Base-by-base conservation (phyloP, 1,140 invertebrate species). In the Cryptotermes secundus region DNA sequence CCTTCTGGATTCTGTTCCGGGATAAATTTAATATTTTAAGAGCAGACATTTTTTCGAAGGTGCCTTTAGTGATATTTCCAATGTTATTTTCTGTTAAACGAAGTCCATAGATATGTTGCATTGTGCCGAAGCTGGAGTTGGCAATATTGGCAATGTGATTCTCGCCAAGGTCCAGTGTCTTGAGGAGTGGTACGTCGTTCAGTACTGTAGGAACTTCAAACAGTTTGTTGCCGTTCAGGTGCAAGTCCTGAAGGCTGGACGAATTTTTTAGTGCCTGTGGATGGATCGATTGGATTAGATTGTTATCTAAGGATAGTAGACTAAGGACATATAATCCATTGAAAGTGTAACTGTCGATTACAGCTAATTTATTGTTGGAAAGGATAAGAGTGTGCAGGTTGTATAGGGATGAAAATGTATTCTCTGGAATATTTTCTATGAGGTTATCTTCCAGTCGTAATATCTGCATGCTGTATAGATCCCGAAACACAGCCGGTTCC, bases 11-110 rank as follows among this genome's bases (percentile, higher is more conserved):
- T 88, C 95, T 95, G 90, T 98, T 98, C 83, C 95, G 92, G 26
- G 96, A 96, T 83, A 98, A 91, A 90, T 98, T 97, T 35, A 98
- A 90, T 86, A 97, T 96, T 90, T 96, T 96, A 42, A 98, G 90
- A 7, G 95, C 93, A 49, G 93, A 93, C 92, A 97, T 93, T 88
- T 95, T 94, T 87, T 94, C 94, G 88, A 98, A 97, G 14, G 96
- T 93, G 2, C 95, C 95, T 89, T 95, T 95, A 14, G 93, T 93
- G 19, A 98, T 93, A 88, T 96, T 96, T n/a, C 94, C 95, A 85
- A 98, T 95, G 86, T 95, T 93, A 90, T 98, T 98, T 90, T 97
- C 96, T 19, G 96, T 97, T 83, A 98, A 90, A 86, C 96, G 91
- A 34, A 98, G 91, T 7, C 96, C 96, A 86, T 96, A 96, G 83